Percentiles rank a stretch among this genome's conserved stretches.
phyloP scores from a whole-genome alignment of 1,140 invertebrate species.

The Metopolophium dirhodum region DNA sequence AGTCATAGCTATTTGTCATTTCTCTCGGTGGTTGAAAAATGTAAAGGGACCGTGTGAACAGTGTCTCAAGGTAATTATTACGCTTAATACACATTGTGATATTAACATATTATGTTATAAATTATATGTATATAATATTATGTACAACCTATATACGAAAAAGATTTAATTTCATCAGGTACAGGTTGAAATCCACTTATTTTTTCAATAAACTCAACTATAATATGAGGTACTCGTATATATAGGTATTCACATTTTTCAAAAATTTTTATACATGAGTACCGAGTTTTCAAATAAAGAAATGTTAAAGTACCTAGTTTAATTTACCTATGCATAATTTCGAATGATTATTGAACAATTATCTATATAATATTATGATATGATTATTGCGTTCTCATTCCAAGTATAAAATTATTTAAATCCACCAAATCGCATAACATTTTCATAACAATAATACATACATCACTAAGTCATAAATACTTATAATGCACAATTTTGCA shows the following conservation, averaged over 20 bases:
- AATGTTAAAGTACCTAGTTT: background rate
- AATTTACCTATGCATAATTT: background rate
- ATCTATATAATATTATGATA: background rate
- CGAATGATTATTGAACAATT: background rate
- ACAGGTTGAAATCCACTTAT: background rate
- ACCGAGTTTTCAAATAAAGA: background rate
- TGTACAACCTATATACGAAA: background rate
- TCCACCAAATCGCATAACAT: background rate
- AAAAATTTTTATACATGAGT: too few relatives aligned
- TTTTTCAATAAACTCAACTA: background rate
- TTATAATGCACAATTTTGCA: background rate
- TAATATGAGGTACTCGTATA: background rate
- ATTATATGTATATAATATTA: too few relatives aligned
- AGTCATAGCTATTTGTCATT: background rate
- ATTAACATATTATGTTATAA: background rate
- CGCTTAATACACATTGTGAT: background rate
- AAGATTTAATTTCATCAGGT: background rate
- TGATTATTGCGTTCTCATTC: background rate
- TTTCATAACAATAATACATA: background rate
- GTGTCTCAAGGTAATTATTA: background rate
- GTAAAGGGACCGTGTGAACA: constrained; percentile 14
- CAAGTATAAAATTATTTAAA: background rate
- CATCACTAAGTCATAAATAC: too few relatives aligned
- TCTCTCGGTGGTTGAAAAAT: background rate
- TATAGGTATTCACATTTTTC: background rate